Evolutionary conservation across 2,888 invertebrate species (phyloP), one percentile per base, ranked within the genome.

Genomic region (Latheticus oryzae): DNA sequence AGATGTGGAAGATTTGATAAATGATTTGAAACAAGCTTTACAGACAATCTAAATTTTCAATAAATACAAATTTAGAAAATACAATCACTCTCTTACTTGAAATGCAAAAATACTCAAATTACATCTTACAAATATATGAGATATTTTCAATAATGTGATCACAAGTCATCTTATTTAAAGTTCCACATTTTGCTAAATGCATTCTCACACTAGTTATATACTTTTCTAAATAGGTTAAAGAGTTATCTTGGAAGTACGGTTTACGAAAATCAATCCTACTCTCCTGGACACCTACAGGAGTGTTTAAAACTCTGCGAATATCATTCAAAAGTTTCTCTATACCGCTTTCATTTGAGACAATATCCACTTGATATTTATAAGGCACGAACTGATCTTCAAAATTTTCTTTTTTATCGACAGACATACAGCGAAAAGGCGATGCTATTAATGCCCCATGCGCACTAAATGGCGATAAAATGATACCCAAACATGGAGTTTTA

Each of bases 1-100:
- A 81, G 90, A 93, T 66, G 82, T 84, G 1, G 87, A 89, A 26
- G 97, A 98, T 80, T 82, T 98, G 43, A 84, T 96, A 42, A 81
- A 82, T 5, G 97, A 98, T 79, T 78, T 98, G 24, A 84, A 89
- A 60, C 87, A 90, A 76, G 96, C 96, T 3, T 82, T 98, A 5
- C 84, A 85, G 58, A 78, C 50, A 42, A 61, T 69, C 37, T 70
- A 65, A 67, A 26, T 50, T 37, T 30, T 8, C 16, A 23, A 9
- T 48, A 24, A 35, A 35, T 35, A 48, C 3, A 48, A 35, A 7
- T 35, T 24, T 45, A n/a, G 8, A 7, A 45, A 45, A 5, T 11
- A 11, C n/a, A 17, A 30, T 24, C 9, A 3, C 11, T 42, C n/a
- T 12, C n/a, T 24, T 42, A 13, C 11, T 15, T 37, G 21, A 19